Percentiles rank a stretch among this genome's conserved stretches.
Conservation (phyloP, 2,888 invertebrate genomes). For the Anagyrus pseudococci region DNA sequence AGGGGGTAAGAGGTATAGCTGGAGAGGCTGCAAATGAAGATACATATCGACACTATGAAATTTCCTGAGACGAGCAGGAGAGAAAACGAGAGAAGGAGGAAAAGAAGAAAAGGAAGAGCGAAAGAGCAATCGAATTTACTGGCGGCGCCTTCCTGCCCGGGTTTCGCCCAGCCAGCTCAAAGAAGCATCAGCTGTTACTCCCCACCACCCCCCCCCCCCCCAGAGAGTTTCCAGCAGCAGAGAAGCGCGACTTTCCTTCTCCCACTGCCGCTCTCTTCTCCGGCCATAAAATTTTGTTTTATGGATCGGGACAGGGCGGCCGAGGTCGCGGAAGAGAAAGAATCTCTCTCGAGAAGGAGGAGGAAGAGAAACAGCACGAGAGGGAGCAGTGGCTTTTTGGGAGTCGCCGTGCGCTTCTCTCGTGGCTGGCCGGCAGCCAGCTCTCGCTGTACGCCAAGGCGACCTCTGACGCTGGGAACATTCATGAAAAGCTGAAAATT, state of each 20-base stretch:
- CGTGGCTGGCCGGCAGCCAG: constrained; percentile 45
- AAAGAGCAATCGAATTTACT: constrained; percentile 10
- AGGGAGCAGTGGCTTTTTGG: constrained; percentile 9
- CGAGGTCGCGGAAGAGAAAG: constrained; percentile 11
- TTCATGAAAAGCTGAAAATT: constrained; percentile 10
- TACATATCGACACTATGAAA: no score
- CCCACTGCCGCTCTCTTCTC: neutral
- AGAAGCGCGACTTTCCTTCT: neutral
- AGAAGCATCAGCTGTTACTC: neutral
- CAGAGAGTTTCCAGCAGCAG: no score
- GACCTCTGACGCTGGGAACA: constrained; percentile 50
- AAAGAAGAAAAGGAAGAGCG: no score
- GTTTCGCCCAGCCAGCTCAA: neutral
- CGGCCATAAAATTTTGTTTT: neutral
- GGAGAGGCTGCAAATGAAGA: no score
- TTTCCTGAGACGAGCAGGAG: no score
- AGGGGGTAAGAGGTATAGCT: no score
- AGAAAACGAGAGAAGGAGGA: no score
- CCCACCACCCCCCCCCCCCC: neutral
- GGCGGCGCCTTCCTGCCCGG: constrained; percentile 2
- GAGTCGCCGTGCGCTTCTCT: constrained; percentile 27
- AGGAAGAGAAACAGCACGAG: constrained; percentile 16
- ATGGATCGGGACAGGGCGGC: constrained; percentile 2
- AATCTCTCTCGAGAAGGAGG: neutral
- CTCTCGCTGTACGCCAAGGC: constrained; percentile 54